Conservation (phyloP, 2,113 vertebrate genomes). For the Zosterops hypoxanthus region DNA sequence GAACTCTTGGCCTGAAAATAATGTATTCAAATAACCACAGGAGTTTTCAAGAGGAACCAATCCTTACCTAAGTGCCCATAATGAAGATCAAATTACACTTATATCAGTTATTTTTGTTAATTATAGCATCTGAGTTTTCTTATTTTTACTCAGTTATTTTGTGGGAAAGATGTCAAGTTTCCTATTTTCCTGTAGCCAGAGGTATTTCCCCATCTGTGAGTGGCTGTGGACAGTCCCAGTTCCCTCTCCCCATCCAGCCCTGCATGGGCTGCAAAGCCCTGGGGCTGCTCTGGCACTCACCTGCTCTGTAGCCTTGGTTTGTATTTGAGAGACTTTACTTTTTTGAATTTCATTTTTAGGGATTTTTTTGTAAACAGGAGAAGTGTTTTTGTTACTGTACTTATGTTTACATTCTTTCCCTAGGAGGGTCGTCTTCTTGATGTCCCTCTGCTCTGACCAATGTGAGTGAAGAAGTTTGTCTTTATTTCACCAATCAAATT, state of each 20-base stretch:
- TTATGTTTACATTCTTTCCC: too few species aligned
- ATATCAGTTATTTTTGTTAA: neutral
- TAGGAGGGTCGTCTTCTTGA: too few species aligned
- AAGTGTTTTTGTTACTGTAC: too few species aligned
- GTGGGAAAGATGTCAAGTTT: neutral
- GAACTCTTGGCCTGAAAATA: neutral
- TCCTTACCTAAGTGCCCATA: neutral
- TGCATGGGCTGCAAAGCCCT: neutral
- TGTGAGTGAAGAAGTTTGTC: too few species aligned
- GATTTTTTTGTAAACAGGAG: too few species aligned
- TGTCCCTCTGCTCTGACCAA: too few species aligned
- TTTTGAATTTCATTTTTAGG: too few species aligned
- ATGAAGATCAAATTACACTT: neutral
- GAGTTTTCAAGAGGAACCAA: neutral
- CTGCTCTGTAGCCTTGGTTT: neutral
- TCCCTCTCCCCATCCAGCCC: neutral
- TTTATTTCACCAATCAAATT: too few species aligned
- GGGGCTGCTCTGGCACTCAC: neutral
- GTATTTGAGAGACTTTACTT: too few species aligned
- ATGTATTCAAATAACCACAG: neutral
- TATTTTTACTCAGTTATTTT: neutral
- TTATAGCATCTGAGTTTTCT: neutral
- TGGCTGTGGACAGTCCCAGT: neutral
- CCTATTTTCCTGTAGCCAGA: neutral
- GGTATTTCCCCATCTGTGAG: fast-evolving